Evolutionary conservation across 2,113 vertebrate genomes (phyloP), one percentile per base, ranked within the genome.

Genomic region (Neogale vison): DNA sequence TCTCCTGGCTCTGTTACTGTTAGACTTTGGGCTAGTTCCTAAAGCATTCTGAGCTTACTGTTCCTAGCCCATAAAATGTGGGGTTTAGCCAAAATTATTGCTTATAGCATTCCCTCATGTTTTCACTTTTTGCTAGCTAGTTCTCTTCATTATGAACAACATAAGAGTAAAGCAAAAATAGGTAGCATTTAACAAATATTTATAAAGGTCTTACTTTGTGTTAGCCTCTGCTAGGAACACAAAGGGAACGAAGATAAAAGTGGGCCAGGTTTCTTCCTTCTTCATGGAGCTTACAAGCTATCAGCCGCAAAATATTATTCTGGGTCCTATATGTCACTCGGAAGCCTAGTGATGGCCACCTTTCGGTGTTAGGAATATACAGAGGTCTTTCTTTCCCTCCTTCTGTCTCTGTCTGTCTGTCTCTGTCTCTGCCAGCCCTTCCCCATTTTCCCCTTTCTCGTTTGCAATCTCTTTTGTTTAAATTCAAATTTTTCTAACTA

Each of bases 401-500:
- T 63, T n/a, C 4, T 42, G 50, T 52, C 52, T 52, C 45, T 65
- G 17, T 45, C 24, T 65, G 17, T 45, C 24, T 21, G 7, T 15
- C 18, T 63, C 24, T 80, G 3, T 31, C 45, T 52, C 59, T 21
- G 7, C 12, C 14, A 14, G 23, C 1, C 31, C 47, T 52, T 55
- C 74, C 34, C 15, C 29, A 36, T 45, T 72, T 87, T 26, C 18
- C 52, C 6, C 31, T 80, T 96, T 77, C 57, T 17, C 9, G 20
- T 93, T 94, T 90, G 72, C n/a, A 67, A 26, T 82, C 57, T 59
- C 7, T 82, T 59, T 69, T 63, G 26, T 89, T 96, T 74, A 67
- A 96, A 95, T 89, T 72, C 52, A 91, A 79, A 34, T 67, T 89
- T 97, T 91, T 79, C 52, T 83, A 81, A 91, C 7, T 77, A n/a